Percentiles rank a stretch among this genome's conserved stretches.
These are phyloP conservation scores for Gortyna flavago DNA, from an alignment of 2,888 invertebrate genomes.

Conservation along the genomic window DNA sequence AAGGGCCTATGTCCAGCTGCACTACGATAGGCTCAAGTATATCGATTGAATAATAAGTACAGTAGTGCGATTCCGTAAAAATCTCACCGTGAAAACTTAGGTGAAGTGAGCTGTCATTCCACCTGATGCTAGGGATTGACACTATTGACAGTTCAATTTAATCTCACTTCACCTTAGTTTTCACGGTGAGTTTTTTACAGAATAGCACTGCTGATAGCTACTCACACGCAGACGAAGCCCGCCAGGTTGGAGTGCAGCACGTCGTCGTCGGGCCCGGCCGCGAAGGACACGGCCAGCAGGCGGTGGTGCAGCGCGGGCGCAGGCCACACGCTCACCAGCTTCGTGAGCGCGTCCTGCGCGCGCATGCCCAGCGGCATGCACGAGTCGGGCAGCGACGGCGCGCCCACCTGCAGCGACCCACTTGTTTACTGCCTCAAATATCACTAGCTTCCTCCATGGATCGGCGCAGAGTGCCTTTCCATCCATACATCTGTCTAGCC, in stretches of 20 bases:
- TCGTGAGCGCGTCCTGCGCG: constrained; percentile 96
- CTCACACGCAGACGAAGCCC: constrained; percentile 98
- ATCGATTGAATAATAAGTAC: background rate
- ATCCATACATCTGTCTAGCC: background rate
- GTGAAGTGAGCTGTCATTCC: too few relatives aligned
- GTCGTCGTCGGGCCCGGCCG: constrained; percentile 95
- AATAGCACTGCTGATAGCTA: too few relatives aligned
- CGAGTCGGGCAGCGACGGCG: constrained; percentile 97
- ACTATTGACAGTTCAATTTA: too few relatives aligned
- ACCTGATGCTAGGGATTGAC: too few relatives aligned
- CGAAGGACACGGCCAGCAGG: constrained; percentile 96
- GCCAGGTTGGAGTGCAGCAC: constrained; percentile 94
- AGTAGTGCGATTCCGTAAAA: too few relatives aligned
- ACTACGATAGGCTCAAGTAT: too few relatives aligned
- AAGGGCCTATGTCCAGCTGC: too few relatives aligned
- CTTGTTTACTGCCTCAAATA: background rate
- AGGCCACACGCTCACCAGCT: constrained; percentile 95
- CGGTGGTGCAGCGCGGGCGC: constrained; percentile 95
- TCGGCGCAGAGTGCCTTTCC: too few relatives aligned
- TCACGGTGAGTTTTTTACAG: too few relatives aligned
- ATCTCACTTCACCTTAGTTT: too few relatives aligned
- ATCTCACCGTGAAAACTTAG: too few relatives aligned
- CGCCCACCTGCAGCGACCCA: constrained; percentile 94
- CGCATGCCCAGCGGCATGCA: constrained; percentile 99
- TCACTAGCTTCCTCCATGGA: background rate